Percentiles rank a stretch among this genome's conserved stretches.
Evolutionary conservation across 2,888 invertebrate genomes (phyloP).

Genomic region (Meteorus cinctellus): DNA sequence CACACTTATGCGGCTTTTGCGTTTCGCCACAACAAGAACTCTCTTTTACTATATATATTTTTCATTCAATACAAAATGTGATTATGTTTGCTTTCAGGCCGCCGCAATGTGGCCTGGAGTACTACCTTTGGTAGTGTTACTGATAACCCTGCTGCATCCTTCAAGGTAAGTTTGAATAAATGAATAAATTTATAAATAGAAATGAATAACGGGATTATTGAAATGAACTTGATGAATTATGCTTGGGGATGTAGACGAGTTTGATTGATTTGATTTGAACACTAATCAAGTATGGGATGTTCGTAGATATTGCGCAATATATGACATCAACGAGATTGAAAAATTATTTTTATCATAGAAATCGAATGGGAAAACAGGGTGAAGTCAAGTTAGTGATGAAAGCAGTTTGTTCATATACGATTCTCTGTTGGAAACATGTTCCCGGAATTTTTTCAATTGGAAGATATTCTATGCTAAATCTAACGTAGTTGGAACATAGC

Average conservation of each 20-base stretch:
- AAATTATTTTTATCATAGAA: too few relatives aligned
- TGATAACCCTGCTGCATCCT: constrained; percentile 68
- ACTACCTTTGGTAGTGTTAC: constrained; percentile 70
- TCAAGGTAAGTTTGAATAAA: constrained; percentile 64
- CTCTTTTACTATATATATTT: constrained; percentile 33
- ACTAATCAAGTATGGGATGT: too few relatives aligned
- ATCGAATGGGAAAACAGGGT: too few relatives aligned
- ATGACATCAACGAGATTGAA: too few relatives aligned
- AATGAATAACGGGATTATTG: background rate
- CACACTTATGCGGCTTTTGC: constrained; percentile 24
- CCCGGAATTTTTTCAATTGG: too few relatives aligned
- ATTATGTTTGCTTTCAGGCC: constrained; percentile 68
- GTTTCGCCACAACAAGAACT: constrained; percentile 31
- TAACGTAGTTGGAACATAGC: too few relatives aligned
- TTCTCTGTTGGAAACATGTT: too few relatives aligned
- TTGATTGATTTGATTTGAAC: too few relatives aligned
- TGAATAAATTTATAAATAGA: background rate
- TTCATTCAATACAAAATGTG: constrained; percentile 52
- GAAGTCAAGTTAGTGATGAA: too few relatives aligned
- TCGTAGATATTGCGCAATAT: too few relatives aligned
- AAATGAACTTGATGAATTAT: background rate
- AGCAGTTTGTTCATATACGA: too few relatives aligned
- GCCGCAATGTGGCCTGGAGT: constrained; percentile 73
- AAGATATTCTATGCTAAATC: too few relatives aligned
- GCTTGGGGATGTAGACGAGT: background rate